Base-by-base conservation (phyloP, 2,888 invertebrate genomes). In the Patella depressa region DNA sequence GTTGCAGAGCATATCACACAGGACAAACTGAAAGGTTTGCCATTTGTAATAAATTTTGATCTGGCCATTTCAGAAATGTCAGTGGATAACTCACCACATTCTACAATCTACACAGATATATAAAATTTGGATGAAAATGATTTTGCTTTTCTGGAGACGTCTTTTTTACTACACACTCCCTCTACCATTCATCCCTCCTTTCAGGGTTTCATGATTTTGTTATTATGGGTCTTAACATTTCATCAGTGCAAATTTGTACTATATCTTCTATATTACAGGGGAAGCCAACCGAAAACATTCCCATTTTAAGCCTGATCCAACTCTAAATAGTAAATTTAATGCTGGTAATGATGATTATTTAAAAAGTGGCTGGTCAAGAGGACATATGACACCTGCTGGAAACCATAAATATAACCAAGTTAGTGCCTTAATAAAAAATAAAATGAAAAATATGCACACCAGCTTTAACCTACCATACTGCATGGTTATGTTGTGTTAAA, bases 321-420 rank as follows among this genome's bases (percentile, higher is more conserved):
- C 72, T 5, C 75, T 90, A 9, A 81, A 81, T 9, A 65, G 70
- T 7, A 74, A 77, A 72, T 91, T 89, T 76, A 83, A 84, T 70
- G 84, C 90, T 9, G 78, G 79, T 7, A 89, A 90, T 79, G 79
- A 80, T 12, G 91, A 91, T 79, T 91, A 87, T 76, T 77, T 75
- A 65, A 80, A 81, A 9, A 89, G 89, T 83, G 91, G 91, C 1
- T 91, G 90, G 90, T 91, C 90, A 1, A 77, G 91, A 57, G 91
- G 91, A 54, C 91, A 91, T 80, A 89, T 91, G 89, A 86, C 89
- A 11, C 90, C 91, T 9, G 90, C 90, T 57, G 91, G 88, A 4
- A 84, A 91, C 79, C 86, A 88, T 77, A 91, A 91, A 79, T 74
- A 81, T 54, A 80, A 81, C 70, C 88, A 89, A 85, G 90, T 89